Evolutionary conservation across 2,797 vertebrate species (phyloP), one percentile per base, ranked within the genome.

Genomic region (Antennarius maculatus): DNA sequence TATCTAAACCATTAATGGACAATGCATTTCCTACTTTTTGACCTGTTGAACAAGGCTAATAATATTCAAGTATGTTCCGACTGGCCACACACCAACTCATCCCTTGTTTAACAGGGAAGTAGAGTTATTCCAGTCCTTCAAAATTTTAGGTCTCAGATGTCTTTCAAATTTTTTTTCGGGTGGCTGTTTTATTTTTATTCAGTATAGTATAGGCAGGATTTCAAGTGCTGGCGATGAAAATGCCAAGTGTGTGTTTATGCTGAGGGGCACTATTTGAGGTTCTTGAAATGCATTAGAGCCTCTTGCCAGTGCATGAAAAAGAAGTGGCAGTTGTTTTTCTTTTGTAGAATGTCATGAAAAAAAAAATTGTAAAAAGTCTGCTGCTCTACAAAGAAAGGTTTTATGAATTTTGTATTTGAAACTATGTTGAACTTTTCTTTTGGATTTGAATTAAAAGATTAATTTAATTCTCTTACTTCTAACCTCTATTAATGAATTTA

Each of bases 271-370:
- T 62, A 41, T 80, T 80, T 68, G 58, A 82, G 53, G 66, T 64
- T 85, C 71, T 80, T 77, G 55, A 88, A 90, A 89, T 81, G 79
- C 80, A 90, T 86, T 86, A 77, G 50, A 66, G 86, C 48, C 53
- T 74, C 66, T 76, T 75, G 81, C 50, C 58, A 63, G 53, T 59
- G 51, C 41, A 54, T 43, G 51, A 63, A 77, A 76, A 76, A 66
- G 41, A 77, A 75, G 60, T 46, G 57, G 42, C 23, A 61, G 12
- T 28, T 79, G 28, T 70, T 74, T 77, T 79, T 61, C 29, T 66
- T 73, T 76, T 53, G 62, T n/a, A 5, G 28, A 53, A 43, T 52
- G 50, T 75, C 80, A 75, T 67, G 74, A 89, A 87, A 65, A 57
- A 61, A 71, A 79, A 51, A 76, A 76, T 45, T 54, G 59, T 70